phyloP scores from a whole-genome alignment of 2,113 vertebrate species.

The Siniperca knerii region DNA sequence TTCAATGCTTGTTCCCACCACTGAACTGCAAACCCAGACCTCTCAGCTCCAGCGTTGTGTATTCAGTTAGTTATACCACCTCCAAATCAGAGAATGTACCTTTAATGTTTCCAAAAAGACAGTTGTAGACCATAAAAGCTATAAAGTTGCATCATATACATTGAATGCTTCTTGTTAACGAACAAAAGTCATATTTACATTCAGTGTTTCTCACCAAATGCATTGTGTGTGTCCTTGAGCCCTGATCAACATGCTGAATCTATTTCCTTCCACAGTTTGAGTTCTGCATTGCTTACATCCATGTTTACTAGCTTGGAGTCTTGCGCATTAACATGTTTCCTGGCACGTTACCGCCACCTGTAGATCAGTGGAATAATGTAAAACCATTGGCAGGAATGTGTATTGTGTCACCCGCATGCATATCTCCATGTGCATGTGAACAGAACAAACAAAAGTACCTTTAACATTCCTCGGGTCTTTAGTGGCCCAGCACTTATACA shows the following conservation, averaged over 20 bases:
- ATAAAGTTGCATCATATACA: not conserved
- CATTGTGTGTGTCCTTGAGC: not conserved
- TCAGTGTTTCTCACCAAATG: not conserved
- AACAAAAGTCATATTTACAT: not conserved
- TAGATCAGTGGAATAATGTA: not conserved
- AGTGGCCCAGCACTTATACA: too few species aligned
- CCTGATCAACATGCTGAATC: not conserved
- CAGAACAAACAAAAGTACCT: too few species aligned
- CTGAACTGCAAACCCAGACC: not conserved
- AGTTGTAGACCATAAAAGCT: not conserved
- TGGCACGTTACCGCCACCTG: not conserved
- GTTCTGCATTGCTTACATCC: not conserved
- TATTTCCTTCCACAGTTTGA: not conserved
- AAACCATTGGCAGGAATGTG: too few species aligned
- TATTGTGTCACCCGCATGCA: too few species aligned
- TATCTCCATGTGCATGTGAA: too few species aligned
- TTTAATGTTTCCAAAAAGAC: not conserved
- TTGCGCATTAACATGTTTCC: not conserved
- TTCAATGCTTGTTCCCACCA: not conserved
- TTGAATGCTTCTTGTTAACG: not conserved
- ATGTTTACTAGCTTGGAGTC: not conserved
- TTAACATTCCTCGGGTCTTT: too few species aligned
- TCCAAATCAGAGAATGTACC: not conserved
- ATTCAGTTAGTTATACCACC: not conserved
- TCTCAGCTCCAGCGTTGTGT: not conserved